phyloP scores from a whole-genome alignment of 1,140 invertebrate species.

The Macrobrachium rosenbergii region DNA sequence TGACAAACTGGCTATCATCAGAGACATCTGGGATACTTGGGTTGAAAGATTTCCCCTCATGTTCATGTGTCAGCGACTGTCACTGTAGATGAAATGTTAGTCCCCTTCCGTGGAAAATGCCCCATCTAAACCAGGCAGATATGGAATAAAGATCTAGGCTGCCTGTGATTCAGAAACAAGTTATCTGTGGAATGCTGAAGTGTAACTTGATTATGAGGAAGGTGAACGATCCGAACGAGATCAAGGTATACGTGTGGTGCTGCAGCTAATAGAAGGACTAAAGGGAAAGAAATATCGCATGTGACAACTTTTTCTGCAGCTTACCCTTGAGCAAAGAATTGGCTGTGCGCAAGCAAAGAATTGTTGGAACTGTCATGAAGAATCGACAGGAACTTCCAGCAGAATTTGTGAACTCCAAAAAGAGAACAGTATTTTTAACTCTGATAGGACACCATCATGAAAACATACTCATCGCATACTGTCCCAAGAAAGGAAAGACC shows the following conservation, averaged over 20 bases:
- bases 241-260: too few species aligned
- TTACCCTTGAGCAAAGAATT: not conserved
- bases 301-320: too few species aligned
- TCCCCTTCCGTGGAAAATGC: too few species aligned
- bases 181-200: too few species aligned
- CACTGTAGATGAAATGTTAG: not conserved
- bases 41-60: not conserved
- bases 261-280: not conserved
- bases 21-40: conserved; percentile 13
- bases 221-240: too few species aligned
- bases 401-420: not conserved
- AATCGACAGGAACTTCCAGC: not conserved
- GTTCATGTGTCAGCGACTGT: not conserved
- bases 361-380: too few species aligned
- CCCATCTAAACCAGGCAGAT: too few species aligned
- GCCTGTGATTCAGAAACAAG: too few species aligned
- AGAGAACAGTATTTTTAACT: too few species aligned
- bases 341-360: not conserved
- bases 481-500: not conserved
- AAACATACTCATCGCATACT: not conserved
- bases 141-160: too few species aligned
- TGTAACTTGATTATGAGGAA: too few species aligned
- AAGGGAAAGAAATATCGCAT: not conserved
- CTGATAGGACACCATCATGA: too few species aligned
- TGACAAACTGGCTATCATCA: not conserved